Evolutionary conservation across 2,113 vertebrate genomes (phyloP), one percentile per base, ranked within the genome.

Genomic region (Coracopsis vasa): DNA sequence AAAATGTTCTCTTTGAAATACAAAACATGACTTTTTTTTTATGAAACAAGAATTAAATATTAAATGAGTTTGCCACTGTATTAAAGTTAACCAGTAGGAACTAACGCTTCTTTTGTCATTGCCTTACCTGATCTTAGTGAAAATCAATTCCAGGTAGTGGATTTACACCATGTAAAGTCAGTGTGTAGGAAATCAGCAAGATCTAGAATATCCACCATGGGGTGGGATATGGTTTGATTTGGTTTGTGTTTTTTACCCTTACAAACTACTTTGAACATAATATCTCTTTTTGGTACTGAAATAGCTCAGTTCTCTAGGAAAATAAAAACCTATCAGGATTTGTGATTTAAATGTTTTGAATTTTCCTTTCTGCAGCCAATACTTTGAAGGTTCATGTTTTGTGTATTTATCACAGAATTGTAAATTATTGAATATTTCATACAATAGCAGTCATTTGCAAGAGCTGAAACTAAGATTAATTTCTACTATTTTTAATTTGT

Each of bases 151-250:
- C 53, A 72, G 0, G 54, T 35, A 29, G 66, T 27, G 58, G 33
- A 56, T 74, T 84, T 78, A 13, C 14, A 13, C 17, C 10, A 4
- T 5, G 5, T 44, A 15, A 50, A 60, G n/a, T 25, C 3, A 2
- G 37, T 17, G 14, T 66, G 31, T 31, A 41, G 20, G n/a, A n/a
- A 42, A 70, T 39, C 41, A 60, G 61, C 7, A 25, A 6, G 39
- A 41, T 24, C 33, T n/a, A 35, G 37, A 21, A 47, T 20, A 41
- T 9, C 85, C 15, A 0, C 53, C 31, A 13, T 74, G 39, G 24
- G 14, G 6, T 3, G 3, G 10, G 5, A 9, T 25, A 8, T 10
- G 13, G 2, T 9, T 3, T 70, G 4, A 1, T 56, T 66, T 70
- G 11, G 11, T 80, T 69, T 73, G 33, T 10, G 6, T 13, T 73